Evolutionary conservation across 2,888 invertebrate species (phyloP).

Genomic region (Metellina segmentata): DNA sequence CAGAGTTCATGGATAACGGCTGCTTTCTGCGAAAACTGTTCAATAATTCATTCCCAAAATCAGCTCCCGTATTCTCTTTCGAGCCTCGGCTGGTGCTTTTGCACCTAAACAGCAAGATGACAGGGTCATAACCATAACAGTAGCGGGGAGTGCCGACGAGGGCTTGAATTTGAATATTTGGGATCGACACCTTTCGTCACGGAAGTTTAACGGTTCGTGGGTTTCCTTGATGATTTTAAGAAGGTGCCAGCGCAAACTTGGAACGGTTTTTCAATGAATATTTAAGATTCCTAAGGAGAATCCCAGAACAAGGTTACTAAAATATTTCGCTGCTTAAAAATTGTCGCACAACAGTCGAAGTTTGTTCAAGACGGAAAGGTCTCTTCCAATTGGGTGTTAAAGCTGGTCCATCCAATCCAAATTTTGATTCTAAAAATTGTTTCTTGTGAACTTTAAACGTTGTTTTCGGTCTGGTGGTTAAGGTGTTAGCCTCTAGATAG

Average conservation of each 20-base stretch:
- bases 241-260: background rate
- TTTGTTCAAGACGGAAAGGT: no score
- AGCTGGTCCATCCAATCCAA: no score
- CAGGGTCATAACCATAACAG: background rate
- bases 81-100: background rate
- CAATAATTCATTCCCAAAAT: background rate
- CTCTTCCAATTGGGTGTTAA: no score
- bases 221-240: background rate
- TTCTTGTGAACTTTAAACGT: no score
- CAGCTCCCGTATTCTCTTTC: background rate
- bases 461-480: no score
- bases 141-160: background rate
- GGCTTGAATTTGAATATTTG: background rate
- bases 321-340: no score
- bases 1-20: no score
- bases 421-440: no score
- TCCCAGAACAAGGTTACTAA: no score
- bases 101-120: background rate
- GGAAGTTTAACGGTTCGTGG: background rate
- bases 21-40: background rate
- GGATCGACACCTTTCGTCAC: background rate
- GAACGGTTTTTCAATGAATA: background rate
- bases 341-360: no score
- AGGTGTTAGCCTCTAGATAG: no score
- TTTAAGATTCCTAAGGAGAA: background rate